Evolutionary conservation across 2,888 invertebrate species (phyloP).

Genomic region (Leistus spinibarbis): DNA sequence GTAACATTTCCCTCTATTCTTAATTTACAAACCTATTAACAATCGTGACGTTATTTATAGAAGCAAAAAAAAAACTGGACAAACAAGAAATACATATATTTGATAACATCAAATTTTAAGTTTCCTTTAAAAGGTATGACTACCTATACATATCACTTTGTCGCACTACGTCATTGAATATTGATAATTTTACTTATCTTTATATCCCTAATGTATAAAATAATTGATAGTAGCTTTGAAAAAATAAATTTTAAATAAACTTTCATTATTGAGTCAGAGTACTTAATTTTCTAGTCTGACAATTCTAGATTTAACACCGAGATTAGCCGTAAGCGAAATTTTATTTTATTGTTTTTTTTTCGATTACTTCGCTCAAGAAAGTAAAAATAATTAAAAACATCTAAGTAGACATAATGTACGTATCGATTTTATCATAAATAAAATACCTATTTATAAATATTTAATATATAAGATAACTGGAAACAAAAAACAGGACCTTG

Average conservation of each 20-base stretch:
- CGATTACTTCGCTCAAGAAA: too few species aligned
- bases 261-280: too few species aligned
- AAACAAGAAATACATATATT: not conserved
- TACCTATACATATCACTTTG: not conserved
- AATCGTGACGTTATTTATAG: conserved; percentile 34
- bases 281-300: too few species aligned
- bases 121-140: not conserved
- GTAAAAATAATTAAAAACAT: not conserved
- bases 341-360: too few species aligned
- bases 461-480: not conserved
- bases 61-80: conserved; percentile 13
- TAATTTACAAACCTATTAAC: conserved; percentile 32
- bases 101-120: not conserved
- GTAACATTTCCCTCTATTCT: not conserved
- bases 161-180: not conserved
- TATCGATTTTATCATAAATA: not conserved
- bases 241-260: too few species aligned
- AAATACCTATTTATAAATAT: not conserved
- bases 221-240: too few species aligned
- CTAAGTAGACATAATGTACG: not conserved
- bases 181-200: not conserved
- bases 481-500: not conserved
- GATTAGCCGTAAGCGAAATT: too few species aligned
- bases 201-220: not conserved
- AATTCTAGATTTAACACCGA: too few species aligned